Evolutionary conservation across 2,888 invertebrate genomes (phyloP).

Genomic region (Scaptomyza caliginosa): DNA sequence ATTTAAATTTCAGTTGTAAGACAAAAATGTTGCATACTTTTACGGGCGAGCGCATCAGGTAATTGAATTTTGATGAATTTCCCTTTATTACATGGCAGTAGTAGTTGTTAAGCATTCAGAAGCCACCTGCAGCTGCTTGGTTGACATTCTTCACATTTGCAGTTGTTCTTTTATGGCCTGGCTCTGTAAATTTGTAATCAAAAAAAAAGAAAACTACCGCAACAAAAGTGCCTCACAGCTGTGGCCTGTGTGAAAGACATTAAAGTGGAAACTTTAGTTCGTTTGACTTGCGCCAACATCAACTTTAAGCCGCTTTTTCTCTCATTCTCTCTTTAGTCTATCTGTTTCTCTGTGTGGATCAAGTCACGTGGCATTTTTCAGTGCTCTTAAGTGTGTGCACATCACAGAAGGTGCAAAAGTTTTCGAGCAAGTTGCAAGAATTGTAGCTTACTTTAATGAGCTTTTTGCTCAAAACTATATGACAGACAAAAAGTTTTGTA

Average conservation of each 20-base stretch:
- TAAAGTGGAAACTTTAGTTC: slow-evolving; percentile 55
- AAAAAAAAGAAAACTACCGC: slow-evolving; percentile 39
- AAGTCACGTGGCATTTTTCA: slow-evolving; percentile 57
- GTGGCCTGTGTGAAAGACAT: slow-evolving; percentile 47
- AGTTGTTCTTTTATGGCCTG: slow-evolving; percentile 63
- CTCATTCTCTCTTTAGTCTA: neutral
- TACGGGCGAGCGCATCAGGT: slow-evolving; percentile 39
- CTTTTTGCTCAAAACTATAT: slow-evolving; percentile 52
- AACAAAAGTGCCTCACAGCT: slow-evolving; percentile 18
- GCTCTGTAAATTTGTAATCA: slow-evolving; percentile 52
- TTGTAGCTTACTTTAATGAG: slow-evolving; percentile 67
- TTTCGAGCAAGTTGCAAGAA: slow-evolving; percentile 38
- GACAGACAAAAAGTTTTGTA: slow-evolving; percentile 38
- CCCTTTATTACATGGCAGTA: slow-evolving; percentile 55
- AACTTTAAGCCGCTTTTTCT: slow-evolving; percentile 30
- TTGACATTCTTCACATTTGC: slow-evolving; percentile 34
- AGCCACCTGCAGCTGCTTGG: slow-evolving; percentile 20
- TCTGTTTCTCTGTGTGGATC: slow-evolving; percentile 4
- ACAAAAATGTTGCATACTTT: slow-evolving; percentile 41
- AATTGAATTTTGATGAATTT: slow-evolving; percentile 72
- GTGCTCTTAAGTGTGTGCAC: slow-evolving; percentile 38
- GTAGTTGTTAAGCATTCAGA: slow-evolving; percentile 64
- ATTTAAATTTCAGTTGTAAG: slow-evolving; percentile 6
- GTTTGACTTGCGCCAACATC: slow-evolving; percentile 27
- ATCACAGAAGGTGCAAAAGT: slow-evolving; percentile 62